Percentiles rank a stretch among this genome's conserved stretches.
phyloP scores from a whole-genome alignment of 2,888 invertebrate genomes.

The Antheraea yamamai region DNA sequence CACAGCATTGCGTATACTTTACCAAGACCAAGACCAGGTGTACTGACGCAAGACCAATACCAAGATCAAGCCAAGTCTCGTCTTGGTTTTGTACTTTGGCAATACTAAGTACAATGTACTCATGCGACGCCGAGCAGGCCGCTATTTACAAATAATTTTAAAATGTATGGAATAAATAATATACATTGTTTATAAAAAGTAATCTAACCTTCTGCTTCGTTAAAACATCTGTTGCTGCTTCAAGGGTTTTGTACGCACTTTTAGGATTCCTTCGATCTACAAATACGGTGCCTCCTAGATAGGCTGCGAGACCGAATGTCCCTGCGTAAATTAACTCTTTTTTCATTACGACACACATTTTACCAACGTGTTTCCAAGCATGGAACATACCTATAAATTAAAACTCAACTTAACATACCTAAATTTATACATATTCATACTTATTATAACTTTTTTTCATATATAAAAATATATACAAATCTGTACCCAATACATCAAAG shows the following conservation, averaged over 20 bases:
- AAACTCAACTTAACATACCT: neutral
- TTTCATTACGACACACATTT: constrained; percentile 78
- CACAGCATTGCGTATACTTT: too few relatives aligned
- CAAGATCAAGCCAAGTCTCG: too few relatives aligned
- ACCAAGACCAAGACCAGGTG: too few relatives aligned
- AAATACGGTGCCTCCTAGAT: constrained; percentile 81
- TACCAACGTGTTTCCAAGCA: constrained; percentile 71
- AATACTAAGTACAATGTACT: too few relatives aligned
- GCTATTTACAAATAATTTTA: too few relatives aligned
- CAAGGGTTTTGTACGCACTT: constrained; percentile 69
- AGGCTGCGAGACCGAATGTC: constrained; percentile 79
- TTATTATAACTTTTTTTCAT: too few relatives aligned
- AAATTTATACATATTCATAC: too few relatives aligned
- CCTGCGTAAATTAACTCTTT: constrained; percentile 79
- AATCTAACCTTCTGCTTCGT: constrained; percentile 49
- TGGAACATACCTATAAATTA: constrained; percentile 70
- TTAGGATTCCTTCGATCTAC: constrained; percentile 76
- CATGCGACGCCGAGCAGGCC: too few relatives aligned
- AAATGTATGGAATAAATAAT: neutral
- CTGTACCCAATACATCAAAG: constrained; percentile 74
- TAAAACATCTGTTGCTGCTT: constrained; percentile 60
- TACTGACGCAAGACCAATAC: too few relatives aligned
- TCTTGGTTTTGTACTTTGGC: too few relatives aligned
- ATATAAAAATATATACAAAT: neutral
- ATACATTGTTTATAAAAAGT: neutral